Base-by-base conservation (phyloP, 2,888 invertebrate species). In the Venustoraphidia nigricollis region DNA sequence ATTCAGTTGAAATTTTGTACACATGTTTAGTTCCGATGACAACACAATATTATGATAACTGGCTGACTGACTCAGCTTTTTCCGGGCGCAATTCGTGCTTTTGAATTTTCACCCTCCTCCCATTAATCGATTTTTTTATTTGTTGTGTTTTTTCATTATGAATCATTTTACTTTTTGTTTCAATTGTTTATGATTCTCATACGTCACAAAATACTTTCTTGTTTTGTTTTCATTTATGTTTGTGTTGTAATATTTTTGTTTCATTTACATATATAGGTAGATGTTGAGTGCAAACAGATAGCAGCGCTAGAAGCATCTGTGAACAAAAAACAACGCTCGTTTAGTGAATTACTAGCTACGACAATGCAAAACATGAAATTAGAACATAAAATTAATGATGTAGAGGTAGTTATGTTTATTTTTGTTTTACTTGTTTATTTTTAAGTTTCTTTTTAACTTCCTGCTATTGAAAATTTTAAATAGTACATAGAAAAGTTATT, bases 361-460 rank as follows among this genome's bases (percentile, higher is more conserved):
- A 42, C 42, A 34, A 17, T 47, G 36, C 14, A 13, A 17, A 47
- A 43, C 36, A 11, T 43, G 34, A 47, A 42, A 34, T 17, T 42
- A 35, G 27, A 47, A 42, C 38, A 34, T 47, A 38, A 10, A 36
- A 43, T 34, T 43, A 40, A 40, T n/a, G 9, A 36, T 34, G 11
- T 47, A n/a, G 38, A 47, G 47, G 47, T 47, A 47, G 43, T 43
- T 43, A 34, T 43, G 27, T 13, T 46, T 46, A 34, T 35, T 14
- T 45, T 45, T 45, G 10, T 45, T 45, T 36, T 36, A 14, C 9
- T 39, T 39, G 11, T 14, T 39, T 10, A 44, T 44, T 41, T 41
- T 8, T 27, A 41, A 34, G 27, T 27, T 27, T 5, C 6, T 27
- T 27, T 27, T 27, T 27, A 5, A 27, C 6, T 27, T n/a, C n/a